Base-by-base conservation (phyloP, 1,140 invertebrate genomes). In the Epicauta chinensis region DNA sequence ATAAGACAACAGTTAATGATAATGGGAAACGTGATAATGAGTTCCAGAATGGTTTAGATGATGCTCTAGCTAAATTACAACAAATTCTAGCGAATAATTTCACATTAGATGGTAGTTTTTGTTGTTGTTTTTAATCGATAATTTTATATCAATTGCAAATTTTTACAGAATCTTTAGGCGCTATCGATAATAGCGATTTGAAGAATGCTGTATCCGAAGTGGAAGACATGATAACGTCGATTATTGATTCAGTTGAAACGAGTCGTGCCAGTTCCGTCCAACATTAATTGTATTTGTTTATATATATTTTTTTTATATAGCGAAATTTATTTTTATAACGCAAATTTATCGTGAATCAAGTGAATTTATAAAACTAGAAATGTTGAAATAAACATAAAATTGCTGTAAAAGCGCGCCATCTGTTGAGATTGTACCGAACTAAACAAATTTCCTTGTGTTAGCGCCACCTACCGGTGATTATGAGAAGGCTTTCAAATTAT, bases 41-140 rank as follows among this genome's bases (percentile, higher is more conserved):
- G 37, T 65, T 80, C 4, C 78, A 80, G 47, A 75, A 73, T 7
- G 78, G 80, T 56, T 53, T 81, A 12, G 79, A 81, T 56, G 75
- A 75, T 0, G 79, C 80, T 11, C 53, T 81, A 23, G 76, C 77
- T 14, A 71, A 77, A 29, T 55, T 81, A 47, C 78, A 81, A 56
- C 75, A 80, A 65, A 79, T 81, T 58, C 59, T 81, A 32, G 74
- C 76, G 3, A 77, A 77, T 51, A 81, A 79, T 64, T 80, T 80
- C 53, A 71, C 73, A 37, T 63, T 78, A 38, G 77, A 80, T 54
- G 77, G 77, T 78, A 53, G 64, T 37, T 49, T 14, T 35, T 30
- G 10, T 29, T 16, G 2, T 40, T 23, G 4, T 23, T n/a, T n/a
- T n/a, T n/a, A n/a, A n/a, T n/a, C 23, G 4, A 2, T 23, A 2